phyloP scores from a whole-genome alignment of 2,113 vertebrate genomes.

The Notarius quadriscutis region DNA sequence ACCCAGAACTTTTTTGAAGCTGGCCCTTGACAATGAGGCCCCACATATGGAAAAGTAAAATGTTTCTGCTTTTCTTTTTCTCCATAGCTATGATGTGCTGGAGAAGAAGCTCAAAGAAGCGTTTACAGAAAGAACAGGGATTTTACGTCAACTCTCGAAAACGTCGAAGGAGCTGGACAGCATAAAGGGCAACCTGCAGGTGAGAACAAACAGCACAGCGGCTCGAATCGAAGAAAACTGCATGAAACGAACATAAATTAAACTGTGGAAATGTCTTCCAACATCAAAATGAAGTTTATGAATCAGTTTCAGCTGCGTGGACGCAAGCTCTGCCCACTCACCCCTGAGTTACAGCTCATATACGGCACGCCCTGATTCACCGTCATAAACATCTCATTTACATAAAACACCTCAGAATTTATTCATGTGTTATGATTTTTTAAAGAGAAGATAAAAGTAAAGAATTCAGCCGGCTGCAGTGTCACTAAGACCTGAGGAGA shows the following conservation, averaged over 20 bases:
- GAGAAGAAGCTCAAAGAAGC: conserved; percentile 91
- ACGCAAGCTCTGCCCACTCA: neutral
- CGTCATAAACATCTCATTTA: neutral
- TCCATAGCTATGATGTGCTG: conserved; percentile 86
- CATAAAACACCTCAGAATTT: neutral
- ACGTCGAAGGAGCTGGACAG: conserved; percentile 89
- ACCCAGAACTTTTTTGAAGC: neutral
- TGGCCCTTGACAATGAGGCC: conserved; percentile 23
- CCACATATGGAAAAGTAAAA: conserved; percentile 52
- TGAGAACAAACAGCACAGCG: conserved; percentile 61
- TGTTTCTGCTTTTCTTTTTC: conserved; percentile 60
- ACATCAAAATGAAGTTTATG: neutral
- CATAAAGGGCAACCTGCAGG: conserved; percentile 93
- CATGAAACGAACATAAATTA: neutral
- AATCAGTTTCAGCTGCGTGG: neutral
- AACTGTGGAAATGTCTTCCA: neutral
- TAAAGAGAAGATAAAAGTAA: neutral
- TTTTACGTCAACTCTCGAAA: conserved; percentile 89
- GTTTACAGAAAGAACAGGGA: conserved; percentile 88
- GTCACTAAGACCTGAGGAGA: too few relatives aligned
- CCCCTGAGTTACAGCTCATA: neutral
- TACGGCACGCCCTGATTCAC: neutral
- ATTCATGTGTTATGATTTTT: neutral
- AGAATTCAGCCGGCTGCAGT: neutral
- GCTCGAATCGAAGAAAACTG: neutral